Evolutionary conservation across 2,888 invertebrate species (phyloP).

Genomic region (Sarcophaga carnaria): DNA sequence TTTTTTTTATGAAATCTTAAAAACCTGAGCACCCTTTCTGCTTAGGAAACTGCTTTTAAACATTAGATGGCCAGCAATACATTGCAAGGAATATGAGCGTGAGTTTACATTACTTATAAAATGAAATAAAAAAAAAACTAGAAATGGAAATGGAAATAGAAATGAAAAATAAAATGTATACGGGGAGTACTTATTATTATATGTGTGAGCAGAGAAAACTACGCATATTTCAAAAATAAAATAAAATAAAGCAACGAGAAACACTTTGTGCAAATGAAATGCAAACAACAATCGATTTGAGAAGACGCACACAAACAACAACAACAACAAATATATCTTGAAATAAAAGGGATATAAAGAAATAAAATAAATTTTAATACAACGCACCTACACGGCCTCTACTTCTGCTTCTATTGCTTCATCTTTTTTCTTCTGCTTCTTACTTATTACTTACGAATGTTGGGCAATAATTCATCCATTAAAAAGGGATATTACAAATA

Average conservation of each 20-base stretch:
- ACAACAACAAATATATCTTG: constrained; percentile 4
- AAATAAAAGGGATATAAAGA: constrained; percentile 65
- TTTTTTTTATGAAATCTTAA: not conserved
- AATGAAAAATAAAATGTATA: constrained; percentile 46
- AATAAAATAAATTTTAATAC: constrained; percentile 73
- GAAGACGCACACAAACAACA: constrained; percentile 39
- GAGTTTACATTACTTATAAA: constrained; percentile 29
- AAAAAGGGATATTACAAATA: constrained; percentile 77
- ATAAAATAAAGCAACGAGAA: constrained; percentile 49
- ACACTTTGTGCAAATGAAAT: constrained; percentile 66
- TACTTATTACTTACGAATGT: constrained; percentile 78
- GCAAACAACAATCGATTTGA: constrained; percentile 67
- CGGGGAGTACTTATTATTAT: not conserved
- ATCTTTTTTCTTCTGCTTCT: no score
- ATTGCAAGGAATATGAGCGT: not conserved
- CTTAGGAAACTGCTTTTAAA: not conserved
- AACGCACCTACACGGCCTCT: constrained; percentile 66
- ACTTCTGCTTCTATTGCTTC: not conserved
- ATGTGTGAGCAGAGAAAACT: constrained; percentile 39
- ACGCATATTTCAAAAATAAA: constrained; percentile 66
- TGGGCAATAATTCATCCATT: constrained; percentile 81
- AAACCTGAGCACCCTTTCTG: constrained; percentile 5
- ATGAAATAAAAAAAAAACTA: constrained; percentile 20
- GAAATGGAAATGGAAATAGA: constrained; percentile 17
- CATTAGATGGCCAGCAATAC: constrained; percentile 14